Conservation (phyloP, 2,113 vertebrate species). For the Chloropsis cyanopogon region DNA sequence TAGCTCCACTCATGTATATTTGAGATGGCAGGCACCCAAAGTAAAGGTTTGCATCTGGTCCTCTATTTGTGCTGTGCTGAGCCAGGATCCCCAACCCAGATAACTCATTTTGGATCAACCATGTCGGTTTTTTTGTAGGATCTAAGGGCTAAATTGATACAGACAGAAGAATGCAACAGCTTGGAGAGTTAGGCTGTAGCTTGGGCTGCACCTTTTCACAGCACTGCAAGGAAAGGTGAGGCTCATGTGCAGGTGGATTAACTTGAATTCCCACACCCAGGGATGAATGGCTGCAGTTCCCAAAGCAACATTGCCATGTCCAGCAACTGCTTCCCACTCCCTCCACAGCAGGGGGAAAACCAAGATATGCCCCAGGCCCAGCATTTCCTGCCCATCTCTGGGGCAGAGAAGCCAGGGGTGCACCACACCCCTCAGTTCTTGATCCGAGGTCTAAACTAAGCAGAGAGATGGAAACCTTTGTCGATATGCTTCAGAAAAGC, state of each 20-base stretch:
- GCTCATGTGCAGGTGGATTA: neutral
- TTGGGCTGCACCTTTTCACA: neutral
- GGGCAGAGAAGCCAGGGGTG: neutral
- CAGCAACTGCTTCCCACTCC: neutral
- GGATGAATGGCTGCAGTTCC: neutral
- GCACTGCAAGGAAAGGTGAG: neutral
- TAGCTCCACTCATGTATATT: constrained; percentile 11
- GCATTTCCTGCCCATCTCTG: neutral
- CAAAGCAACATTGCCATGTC: neutral
- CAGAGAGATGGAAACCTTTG: neutral
- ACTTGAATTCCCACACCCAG: neutral
- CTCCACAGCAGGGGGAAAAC: neutral
- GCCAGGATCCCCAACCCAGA: constrained; percentile 1
- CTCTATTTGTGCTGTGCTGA: neutral
- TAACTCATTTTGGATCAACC: neutral
- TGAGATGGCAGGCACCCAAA: constrained; percentile 43
- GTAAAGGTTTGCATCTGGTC: constrained; percentile 13
- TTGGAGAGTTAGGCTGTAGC: neutral
- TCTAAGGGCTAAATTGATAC: neutral
- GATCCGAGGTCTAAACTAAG: neutral
- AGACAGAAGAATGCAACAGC: neutral
- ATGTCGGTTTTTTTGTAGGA: neutral
- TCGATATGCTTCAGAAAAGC: neutral
- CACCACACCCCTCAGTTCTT: neutral
- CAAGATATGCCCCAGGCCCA: neutral